These are phyloP conservation scores for Caenorhabditis latens DNA, from an alignment of 1,140 invertebrate genomes.

Conservation along the genomic window DNA sequence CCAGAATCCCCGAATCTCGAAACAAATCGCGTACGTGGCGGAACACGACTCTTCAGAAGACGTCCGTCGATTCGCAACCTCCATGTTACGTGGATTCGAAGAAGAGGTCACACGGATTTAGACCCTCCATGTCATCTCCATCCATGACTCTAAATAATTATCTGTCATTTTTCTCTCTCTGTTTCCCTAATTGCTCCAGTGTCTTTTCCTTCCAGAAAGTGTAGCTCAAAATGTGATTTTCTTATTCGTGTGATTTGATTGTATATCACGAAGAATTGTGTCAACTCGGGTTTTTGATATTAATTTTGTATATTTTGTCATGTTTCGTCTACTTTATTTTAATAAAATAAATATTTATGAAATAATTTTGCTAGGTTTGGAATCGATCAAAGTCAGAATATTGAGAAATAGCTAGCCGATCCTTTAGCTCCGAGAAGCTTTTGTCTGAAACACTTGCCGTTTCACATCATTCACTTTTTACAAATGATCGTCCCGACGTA, in stretches of 20 bases:
- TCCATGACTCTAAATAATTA: too few relatives aligned
- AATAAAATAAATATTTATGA: too few relatives aligned
- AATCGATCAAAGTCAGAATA: too few relatives aligned
- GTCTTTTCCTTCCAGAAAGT: background rate
- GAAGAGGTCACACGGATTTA: conserved; percentile 36
- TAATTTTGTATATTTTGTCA: background rate
- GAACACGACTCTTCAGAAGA: conserved; percentile 34
- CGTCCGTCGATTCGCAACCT: conserved; percentile 19
- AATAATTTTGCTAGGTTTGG: too few relatives aligned
- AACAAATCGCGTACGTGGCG: conserved; percentile 56
- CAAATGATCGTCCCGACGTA: too few relatives aligned
- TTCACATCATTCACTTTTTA: too few relatives aligned
- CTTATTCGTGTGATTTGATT: too few relatives aligned
- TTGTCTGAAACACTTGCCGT: too few relatives aligned
- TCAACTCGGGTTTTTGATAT: background rate
- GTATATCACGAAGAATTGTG: background rate
- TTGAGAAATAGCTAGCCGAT: too few relatives aligned
- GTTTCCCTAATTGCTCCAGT: conserved; percentile 3
- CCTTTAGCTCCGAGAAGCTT: too few relatives aligned
- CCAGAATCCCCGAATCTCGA: conserved; percentile 60
- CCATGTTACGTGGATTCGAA: conserved; percentile 40
- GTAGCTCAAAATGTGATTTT: conserved; percentile 28
- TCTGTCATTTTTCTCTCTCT: background rate
- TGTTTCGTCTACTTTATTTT: too few relatives aligned
- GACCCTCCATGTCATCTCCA: background rate